Evolutionary conservation across 2,113 vertebrate species (phyloP).

Genomic region (Aphelocoma coerulescens): DNA sequence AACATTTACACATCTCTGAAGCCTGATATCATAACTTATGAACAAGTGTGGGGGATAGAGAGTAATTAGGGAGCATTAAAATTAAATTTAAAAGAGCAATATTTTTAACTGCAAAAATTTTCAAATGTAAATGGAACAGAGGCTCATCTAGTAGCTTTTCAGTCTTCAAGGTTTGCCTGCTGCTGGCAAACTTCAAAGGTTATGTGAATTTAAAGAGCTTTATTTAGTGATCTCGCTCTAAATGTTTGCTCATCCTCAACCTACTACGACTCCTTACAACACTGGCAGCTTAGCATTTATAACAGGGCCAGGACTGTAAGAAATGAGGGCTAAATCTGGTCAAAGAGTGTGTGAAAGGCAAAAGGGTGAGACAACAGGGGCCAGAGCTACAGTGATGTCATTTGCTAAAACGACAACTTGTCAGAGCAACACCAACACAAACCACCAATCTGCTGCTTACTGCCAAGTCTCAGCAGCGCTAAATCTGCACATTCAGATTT

Average conservation of each 20-base stretch:
- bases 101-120: not conserved
- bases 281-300: not conserved
- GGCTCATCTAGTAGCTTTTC: not conserved
- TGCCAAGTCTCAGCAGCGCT: not conserved
- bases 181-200: slow-evolving; percentile 25
- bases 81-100: not conserved
- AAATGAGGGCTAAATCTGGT: not conserved
- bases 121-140: not conserved
- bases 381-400: not conserved
- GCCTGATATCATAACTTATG: not conserved
- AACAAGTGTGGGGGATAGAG: not conserved
- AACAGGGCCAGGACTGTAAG: not conserved
- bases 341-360: not conserved
- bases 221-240: not conserved
- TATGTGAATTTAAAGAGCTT: slow-evolving; percentile 1
- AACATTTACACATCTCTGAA: not conserved
- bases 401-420: not conserved
- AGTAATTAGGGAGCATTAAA: not conserved
- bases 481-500: not conserved
- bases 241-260: not conserved
- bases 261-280: not conserved
- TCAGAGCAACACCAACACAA: not conserved
- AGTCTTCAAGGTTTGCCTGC: not conserved
- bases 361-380: not conserved
- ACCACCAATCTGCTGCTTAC: not conserved